Evolutionary conservation across 2,888 invertebrate species (phyloP), one percentile per base, ranked within the genome.

Genomic region (Drosophila borealis): DNA sequence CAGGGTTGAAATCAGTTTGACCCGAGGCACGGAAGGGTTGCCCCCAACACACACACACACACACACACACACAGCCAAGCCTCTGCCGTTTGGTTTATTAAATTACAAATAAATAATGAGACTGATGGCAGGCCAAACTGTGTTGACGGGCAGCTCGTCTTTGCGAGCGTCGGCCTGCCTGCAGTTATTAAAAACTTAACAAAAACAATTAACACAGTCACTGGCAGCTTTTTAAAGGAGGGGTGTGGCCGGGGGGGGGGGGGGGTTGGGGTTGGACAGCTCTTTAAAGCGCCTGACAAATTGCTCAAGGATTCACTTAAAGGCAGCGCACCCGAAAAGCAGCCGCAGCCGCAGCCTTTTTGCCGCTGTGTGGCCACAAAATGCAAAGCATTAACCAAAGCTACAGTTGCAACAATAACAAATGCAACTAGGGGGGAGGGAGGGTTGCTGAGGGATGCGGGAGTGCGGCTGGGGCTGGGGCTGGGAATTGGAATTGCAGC

Each of bases 41-140:
- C 29, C 39, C 53, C 14, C 34, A 11, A 3, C 42, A 8, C 42
- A 29, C 29, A 29, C 25, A 29, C 8, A 6, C 25, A 25, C 25
- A 25, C 25, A 25, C 25, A 25, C 25, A 25, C 25, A 25, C 25
- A 25, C 25, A 25, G 3, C 8, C 6, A 25, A 25, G 25, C 2
- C 6, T 21, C 19, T 21, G 54, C 48, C 69, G 70, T 81, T 82
- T 87, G 77, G 89, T 84, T 87, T 85, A 85, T 85, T 85, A 84
- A 89, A 89, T 85, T 87, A 85, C 89, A 85, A 85, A 89, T 85
- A 85, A 89, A 89, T 85, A 85, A 85, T 89, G 85, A 87, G 85
- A 89, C 89, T 87, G 89, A 85, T 87, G 85, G 88, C 74, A 69
- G 75, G 66, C 46, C 75, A 64, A 79, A 74, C 63, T 64, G 75